A percentile compares a stretch with the other conserved stretches of the same genome.
Conservation (phyloP, 2,797 vertebrate genomes). For the Falco peregrinus region DNA sequence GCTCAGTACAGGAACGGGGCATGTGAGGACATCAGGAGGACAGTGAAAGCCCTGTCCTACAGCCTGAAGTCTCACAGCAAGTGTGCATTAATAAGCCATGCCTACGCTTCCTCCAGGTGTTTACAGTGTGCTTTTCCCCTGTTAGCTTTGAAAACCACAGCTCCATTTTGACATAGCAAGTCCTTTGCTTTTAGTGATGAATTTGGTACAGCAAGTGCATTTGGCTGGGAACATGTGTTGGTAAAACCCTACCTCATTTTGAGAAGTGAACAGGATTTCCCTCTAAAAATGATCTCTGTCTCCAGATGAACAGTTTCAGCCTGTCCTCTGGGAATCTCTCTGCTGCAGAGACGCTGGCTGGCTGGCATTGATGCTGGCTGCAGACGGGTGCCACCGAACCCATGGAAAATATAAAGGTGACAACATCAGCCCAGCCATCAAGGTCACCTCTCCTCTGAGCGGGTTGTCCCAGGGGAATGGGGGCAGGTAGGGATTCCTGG, state of each 20-base stretch:
- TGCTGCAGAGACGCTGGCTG: neutral
- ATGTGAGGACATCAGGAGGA: constrained; percentile 19
- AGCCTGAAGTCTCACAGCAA: constrained; percentile 26
- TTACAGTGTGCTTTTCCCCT: constrained; percentile 41
- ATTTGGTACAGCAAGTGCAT: neutral
- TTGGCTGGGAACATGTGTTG: neutral
- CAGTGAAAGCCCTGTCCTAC: constrained; percentile 36
- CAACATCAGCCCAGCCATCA: neutral
- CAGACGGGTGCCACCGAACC: rapidly evolving
- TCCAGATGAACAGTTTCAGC: neutral
- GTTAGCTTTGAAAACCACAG: constrained; percentile 56
- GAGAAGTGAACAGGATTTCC: constrained; percentile 50
- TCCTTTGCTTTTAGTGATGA: neutral
- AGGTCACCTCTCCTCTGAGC: neutral
- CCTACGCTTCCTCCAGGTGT: constrained; percentile 51
- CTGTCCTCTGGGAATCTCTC: neutral
- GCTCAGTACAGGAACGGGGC: neutral
- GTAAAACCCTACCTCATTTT: neutral
- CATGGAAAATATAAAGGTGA: neutral
- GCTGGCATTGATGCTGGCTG: neutral
- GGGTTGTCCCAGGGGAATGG: neutral
- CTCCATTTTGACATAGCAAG: neutral
- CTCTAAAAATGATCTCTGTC: neutral
- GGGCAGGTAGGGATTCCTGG: neutral
- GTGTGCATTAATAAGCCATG: constrained; percentile 44